Evolutionary conservation across 2,113 vertebrate genomes (phyloP).

Genomic region (Sapajus apella): DNA sequence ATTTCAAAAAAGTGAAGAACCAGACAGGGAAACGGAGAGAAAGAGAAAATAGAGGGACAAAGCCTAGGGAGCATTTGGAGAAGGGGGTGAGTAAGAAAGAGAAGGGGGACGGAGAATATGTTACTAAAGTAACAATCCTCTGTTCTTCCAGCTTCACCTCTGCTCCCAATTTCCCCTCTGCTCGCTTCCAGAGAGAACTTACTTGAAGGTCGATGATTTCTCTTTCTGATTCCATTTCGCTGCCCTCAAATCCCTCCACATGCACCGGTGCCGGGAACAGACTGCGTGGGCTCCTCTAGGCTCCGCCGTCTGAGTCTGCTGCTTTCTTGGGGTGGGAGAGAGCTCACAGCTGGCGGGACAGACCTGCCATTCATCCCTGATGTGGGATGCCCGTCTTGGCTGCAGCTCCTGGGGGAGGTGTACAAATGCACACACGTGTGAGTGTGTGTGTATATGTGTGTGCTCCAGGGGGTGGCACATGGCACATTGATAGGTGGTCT

Average conservation of each 20-base stretch:
- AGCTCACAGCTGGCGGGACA: conserved; percentile 80
- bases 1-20: conserved; percentile 66
- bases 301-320: neutral
- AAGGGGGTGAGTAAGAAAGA: neutral
- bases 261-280: neutral
- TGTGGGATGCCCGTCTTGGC: conserved; percentile 70
- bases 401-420: conserved; percentile 50
- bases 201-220: conserved; percentile 80
- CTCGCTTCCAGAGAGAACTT: conserved; percentile 68
- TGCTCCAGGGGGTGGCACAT: neutral
- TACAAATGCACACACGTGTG: neutral
- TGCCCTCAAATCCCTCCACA: neutral
- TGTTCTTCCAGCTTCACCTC: neutral
- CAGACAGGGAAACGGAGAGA: neutral
- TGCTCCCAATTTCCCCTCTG: rapidly evolving
- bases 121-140: neutral
- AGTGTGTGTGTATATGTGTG: neutral
- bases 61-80: neutral
- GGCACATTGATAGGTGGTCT: conserved; percentile 34
- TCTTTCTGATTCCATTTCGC: conserved; percentile 79
- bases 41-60: neutral
- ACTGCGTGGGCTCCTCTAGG: conserved; percentile 3
- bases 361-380: conserved; percentile 83
- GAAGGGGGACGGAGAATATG: neutral
- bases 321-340: conserved; percentile 64